Evolutionary conservation across 2,113 vertebrate species (phyloP).

Genomic region (Orycteropus afer): DNA sequence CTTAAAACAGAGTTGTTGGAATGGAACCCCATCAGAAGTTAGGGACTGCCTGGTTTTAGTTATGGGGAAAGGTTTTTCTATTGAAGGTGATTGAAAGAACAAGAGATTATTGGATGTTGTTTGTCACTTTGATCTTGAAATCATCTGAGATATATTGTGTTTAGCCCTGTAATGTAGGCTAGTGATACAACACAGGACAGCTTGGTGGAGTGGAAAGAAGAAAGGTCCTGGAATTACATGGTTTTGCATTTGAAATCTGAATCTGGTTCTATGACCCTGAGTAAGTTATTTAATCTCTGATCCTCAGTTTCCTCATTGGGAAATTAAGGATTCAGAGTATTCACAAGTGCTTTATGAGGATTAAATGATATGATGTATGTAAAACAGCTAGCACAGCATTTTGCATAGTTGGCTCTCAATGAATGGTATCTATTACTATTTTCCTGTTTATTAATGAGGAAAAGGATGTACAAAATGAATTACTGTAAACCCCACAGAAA

Average conservation of each 20-base stretch:
- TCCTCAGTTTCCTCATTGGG: background rate
- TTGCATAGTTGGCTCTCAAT: background rate
- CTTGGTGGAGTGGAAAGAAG: background rate
- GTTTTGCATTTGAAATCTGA: background rate
- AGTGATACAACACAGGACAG: background rate
- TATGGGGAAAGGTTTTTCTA: constrained; percentile 4
- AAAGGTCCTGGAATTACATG: background rate
- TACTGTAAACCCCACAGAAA: background rate
- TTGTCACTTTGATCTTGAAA: constrained; percentile 19
- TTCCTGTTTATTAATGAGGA: background rate
- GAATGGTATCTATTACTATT: background rate
- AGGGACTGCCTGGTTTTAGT: background rate
- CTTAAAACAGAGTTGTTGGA: too few relatives aligned
- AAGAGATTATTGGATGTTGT: constrained; percentile 13
- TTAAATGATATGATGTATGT: background rate
- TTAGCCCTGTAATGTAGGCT: constrained; percentile 17
- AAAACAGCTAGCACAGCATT: background rate
- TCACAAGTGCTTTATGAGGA: background rate
- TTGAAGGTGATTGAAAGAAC: background rate
- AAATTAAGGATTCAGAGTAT: background rate
- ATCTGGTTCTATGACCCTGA: background rate
- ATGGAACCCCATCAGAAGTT: background rate
- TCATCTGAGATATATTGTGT: background rate
- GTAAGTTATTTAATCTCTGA: background rate
- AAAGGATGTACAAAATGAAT: background rate